Evolutionary conservation across 2,113 vertebrate genomes (phyloP).

Genomic region (Parus major): DNA sequence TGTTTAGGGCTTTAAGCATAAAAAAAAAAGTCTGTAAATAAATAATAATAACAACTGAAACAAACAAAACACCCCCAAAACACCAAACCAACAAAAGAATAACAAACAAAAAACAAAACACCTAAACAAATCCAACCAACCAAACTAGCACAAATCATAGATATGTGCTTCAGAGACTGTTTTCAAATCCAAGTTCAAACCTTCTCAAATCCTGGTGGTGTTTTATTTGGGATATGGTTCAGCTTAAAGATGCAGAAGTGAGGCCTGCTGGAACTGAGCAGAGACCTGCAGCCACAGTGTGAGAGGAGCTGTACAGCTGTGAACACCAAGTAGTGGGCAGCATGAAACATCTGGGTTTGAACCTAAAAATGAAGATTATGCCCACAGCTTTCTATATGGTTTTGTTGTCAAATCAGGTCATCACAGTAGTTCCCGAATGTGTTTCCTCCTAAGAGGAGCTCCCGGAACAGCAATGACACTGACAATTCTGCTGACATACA

Average conservation of each 20-base stretch:
- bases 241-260: not conserved
- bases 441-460: not conserved
- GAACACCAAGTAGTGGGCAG: rapidly evolving
- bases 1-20: not conserved
- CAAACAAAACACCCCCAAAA: no score
- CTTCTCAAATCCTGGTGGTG: not conserved
- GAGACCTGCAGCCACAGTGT: not conserved
- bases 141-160: not conserved
- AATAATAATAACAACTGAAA: not conserved
- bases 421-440: not conserved
- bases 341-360: rapidly evolving
- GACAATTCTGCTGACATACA: not conserved
- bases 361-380: not conserved
- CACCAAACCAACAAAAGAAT: not conserved
- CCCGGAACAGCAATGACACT: not conserved
- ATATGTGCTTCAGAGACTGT: not conserved
- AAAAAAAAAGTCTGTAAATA: not conserved
- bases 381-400: not conserved
- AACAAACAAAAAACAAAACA: not conserved
- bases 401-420: not conserved
- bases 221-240: not conserved
- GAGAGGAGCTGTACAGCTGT: rapidly evolving
- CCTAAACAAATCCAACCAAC: not conserved
- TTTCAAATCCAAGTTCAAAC: not conserved
- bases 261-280: rapidly evolving